phyloP scores from a whole-genome alignment of 2,797 vertebrate genomes.

The Anguilla anguilla region DNA sequence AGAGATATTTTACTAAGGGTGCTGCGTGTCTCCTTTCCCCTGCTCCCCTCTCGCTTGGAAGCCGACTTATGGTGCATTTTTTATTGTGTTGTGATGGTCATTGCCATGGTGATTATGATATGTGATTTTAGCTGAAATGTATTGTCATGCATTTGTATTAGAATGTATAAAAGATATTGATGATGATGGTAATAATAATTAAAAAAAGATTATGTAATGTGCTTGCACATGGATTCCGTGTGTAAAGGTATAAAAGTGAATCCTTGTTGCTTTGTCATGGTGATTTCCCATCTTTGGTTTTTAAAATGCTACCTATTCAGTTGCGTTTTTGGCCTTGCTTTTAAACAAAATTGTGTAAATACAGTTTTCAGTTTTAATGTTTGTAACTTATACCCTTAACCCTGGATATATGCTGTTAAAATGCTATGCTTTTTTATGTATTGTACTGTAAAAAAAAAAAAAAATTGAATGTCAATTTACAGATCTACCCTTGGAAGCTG shows the following conservation, averaged over 20 bases:
- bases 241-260: background rate
- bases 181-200: constrained; percentile 37
- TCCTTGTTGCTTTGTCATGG: background rate
- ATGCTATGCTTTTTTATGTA: background rate
- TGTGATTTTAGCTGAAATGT: constrained; percentile 42
- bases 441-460: background rate
- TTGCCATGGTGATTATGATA: constrained; percentile 43
- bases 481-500: background rate
- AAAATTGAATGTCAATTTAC: background rate
- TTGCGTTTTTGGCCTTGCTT: background rate
- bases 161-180: constrained; percentile 49
- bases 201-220: constrained; percentile 51
- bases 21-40: constrained; percentile 37
- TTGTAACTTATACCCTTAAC: background rate
- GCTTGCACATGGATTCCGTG: constrained; percentile 12
- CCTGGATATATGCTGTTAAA: background rate
- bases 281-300: background rate
- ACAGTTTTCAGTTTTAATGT: background rate
- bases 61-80: constrained; percentile 41
- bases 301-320: background rate
- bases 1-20: constrained; percentile 30
- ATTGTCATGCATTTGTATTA: constrained; percentile 49
- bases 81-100: constrained; percentile 52
- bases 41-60: constrained; percentile 26
- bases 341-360: background rate